Evolutionary conservation across 92 coral and sea anemone species (phyloP), one percentile per base, ranked within the genome.

Genomic region (Parazoanthus atlanticus): DNA sequence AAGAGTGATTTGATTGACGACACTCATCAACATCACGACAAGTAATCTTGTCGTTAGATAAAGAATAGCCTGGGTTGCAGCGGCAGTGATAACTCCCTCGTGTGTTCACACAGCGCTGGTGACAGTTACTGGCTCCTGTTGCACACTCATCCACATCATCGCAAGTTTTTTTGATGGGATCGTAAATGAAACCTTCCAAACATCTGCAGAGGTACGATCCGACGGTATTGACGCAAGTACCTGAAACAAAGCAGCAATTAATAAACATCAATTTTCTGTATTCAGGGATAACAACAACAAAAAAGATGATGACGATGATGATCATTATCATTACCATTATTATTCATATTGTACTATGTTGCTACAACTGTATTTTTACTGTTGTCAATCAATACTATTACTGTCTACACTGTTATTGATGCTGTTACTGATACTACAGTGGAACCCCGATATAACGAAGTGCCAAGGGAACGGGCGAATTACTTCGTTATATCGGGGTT

Each of bases 11-110:
- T 77, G 92, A 91, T 67, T 89, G 93, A 89, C 82, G 75, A 67
- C 97, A 94, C 43, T 94, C 95, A 58, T 94, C 83, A 25, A 94
- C 58, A 43, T 94, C 97, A 30, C 52, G 9, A 81, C 93, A 91
- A 6, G 86, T 91, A 71, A 91, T 6, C 32, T 82, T 86, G 86
- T 93, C 95, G 3, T 64, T 72, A 49, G 86, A 80, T 65, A 93
- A 81, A 21, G 64, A 76, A 64, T 89, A 93, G 83, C 95, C 95
- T 36, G 94, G 90, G 70, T 75, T 90, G 76, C 95, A 93, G 49
- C 46, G 92, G 70, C 95, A 93, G 86, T 86, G 66, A 28, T 91
- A 93, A 23, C 89, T 88, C 12, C 93, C 93, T 29, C 84, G 71
- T 75, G 95, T 88, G 91, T 93, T 93, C 61, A 93, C 47, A 52